A percentile compares a stretch with the other conserved stretches of the same genome.
phyloP scores from a whole-genome alignment of 2,113 vertebrate species.

The Aramus guarauna region DNA sequence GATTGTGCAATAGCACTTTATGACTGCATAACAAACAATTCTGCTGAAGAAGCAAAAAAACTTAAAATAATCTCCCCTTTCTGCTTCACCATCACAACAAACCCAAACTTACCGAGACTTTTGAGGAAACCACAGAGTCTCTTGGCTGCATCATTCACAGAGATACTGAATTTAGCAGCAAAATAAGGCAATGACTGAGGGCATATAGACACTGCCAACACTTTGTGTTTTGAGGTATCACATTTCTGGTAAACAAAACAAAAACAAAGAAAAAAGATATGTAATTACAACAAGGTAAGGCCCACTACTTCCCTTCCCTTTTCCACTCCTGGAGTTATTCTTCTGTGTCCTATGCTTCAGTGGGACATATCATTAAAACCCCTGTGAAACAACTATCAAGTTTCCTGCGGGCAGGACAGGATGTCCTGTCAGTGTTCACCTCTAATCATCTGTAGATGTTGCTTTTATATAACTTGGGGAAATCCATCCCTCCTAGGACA shows the following conservation, averaged over 20 bases:
- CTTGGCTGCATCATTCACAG: conserved; percentile 82
- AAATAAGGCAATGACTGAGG: conserved; percentile 89
- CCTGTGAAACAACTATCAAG: not conserved
- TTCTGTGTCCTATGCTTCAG: not conserved
- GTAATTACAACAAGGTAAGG: not conserved
- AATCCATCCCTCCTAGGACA: not conserved
- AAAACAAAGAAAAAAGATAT: not conserved
- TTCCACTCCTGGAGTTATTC: not conserved
- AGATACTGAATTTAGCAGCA: conserved; percentile 86
- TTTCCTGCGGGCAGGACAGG: not conserved
- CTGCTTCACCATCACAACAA: not conserved
- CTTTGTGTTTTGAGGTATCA: conserved; percentile 80
- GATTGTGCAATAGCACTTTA: not conserved
- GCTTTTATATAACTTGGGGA: not conserved
- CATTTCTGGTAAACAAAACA: conserved; percentile 73
- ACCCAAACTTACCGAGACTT: conserved; percentile 81
- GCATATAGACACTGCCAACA: conserved; percentile 79
- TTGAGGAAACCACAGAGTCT: conserved; percentile 94
- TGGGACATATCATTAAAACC: not conserved
- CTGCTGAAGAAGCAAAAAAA: not conserved
- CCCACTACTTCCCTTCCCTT: not conserved
- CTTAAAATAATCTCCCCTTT: not conserved
- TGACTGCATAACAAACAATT: not conserved
- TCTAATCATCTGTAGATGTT: not conserved
- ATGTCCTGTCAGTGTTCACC: not conserved